Conservation (phyloP, 2,888 invertebrate genomes). For the Leptarthrus brevirostris region DNA sequence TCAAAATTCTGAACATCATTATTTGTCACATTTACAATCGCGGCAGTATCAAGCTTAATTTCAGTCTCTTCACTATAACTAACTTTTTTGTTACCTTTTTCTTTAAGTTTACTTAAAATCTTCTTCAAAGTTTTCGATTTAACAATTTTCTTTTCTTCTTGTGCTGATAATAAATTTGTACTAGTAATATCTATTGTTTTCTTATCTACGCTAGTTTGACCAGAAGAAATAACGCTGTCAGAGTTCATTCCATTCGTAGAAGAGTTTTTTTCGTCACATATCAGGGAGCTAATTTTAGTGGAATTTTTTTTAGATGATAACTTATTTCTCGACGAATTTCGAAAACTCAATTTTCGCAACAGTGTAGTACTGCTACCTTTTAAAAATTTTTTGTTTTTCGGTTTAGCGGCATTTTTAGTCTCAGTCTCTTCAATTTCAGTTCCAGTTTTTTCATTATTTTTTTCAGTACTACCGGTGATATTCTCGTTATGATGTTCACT, state of each 20-base stretch:
- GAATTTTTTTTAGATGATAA: conserved; percentile 49
- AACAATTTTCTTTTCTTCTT: conserved; percentile 3
- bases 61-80: conserved; percentile 28
- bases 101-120: conserved; percentile 37
- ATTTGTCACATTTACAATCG: conserved; percentile 3
- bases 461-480: too few relatives aligned
- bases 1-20: background rate
- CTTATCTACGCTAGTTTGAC: background rate
- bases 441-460: background rate
- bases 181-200: conserved; percentile 19
- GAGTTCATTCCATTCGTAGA: too few relatives aligned
- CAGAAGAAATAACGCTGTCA: background rate
- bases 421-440: conserved; percentile 19
- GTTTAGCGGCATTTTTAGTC: conserved; percentile 43
- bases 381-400: conserved; percentile 58
- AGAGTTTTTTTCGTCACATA: too few relatives aligned
- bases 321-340: conserved; percentile 56
- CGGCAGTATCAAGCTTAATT: conserved; percentile 28
- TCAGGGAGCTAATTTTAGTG: too few relatives aligned
- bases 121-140: conserved; percentile 18
- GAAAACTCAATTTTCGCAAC: conserved; percentile 58
- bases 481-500: background rate
- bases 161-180: conserved; percentile 8
- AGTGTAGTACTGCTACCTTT: conserved; percentile 49
- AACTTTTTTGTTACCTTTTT: conserved; percentile 28